Evolutionary conservation across 2,888 invertebrate species (phyloP), one percentile per base, ranked within the genome.

Genomic region (Tridacna gigas): DNA sequence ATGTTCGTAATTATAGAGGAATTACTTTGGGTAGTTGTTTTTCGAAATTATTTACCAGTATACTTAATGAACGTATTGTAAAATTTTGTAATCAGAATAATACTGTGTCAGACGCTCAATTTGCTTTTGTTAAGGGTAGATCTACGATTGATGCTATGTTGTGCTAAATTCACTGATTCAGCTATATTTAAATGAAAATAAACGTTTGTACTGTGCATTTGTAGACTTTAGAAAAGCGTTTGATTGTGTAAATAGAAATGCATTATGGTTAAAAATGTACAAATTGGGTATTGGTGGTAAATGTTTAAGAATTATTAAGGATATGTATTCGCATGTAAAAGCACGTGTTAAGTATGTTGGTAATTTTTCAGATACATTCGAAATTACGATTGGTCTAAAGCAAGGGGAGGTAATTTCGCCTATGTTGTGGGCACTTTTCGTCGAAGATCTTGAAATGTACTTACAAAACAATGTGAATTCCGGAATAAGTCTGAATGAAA

Each of bases 361-460:
- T 61, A 12, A 45, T 25, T 69, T 69, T 56, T 71, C 80, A 13
- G 76, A 76, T 37, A 69, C 61, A 20, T 79, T 74, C 56, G 66
- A 74, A 26, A 47, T 5, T 67, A 37, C 76, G 9, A 15, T 80
- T 26, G 80, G 80, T 15, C 47, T 80, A 75, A 61, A 37, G 25
- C 76, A 76, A 76, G 71, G 76, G 61, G 74, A 66, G 51, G 60
- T 79, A 51, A 56, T 79, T 3, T 63, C 63, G 22, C 63, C 63
- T 56, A 65, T 76, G 12, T 18, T 65, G 15, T 65, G 63, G 63
- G 28, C 76, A n/a, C 26, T 65, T 11, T 76, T 69, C 22, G 20
- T 77, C 12, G 67, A 77, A 22, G 77, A 77, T 69, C 56, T 77
- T 20, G 69, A 77, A 51, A n/a, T 77, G 25, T 77, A 37, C 51